Evolutionary conservation across 2,888 invertebrate genomes (phyloP), one percentile per base, ranked within the genome.

Genomic region (Julus scanicus): DNA sequence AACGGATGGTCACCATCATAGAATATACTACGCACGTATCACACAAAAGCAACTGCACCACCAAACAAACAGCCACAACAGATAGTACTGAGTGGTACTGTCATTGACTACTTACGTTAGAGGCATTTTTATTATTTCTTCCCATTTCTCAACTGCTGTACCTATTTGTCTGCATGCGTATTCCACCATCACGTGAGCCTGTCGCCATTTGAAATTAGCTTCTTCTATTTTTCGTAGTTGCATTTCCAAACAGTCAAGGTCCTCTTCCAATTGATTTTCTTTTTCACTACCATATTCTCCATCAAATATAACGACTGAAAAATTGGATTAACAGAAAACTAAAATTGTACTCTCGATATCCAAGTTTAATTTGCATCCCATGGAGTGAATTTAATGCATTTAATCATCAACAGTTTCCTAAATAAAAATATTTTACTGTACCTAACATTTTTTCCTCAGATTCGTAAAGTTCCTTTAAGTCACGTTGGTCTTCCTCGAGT

Each of bases 161-260:
- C 92, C 92, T 88, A 94, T 91, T 90, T 94, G 94, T 37, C 92
- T 92, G 53, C 92, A 92, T 0, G 93, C 93, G 90, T 93, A 93
- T 44, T 93, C 92, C 9, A 94, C 91, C 89, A 94, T 91, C 9
- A 92, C 91, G 48, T 92, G 91, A 3, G 92, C 92, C 89, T 92
- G 93, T 57, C 91, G 91, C 93, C 93, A 93, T 90, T 93, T 93
- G 91, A 93, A 93, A 90, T 93, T 92, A 29, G 94, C 94, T 89
- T 93, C 91, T 9, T 92, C 91, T 17, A 94, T 92, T 57, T 93
- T 90, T 90, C 93, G 92, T 89, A 93, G 92, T 91, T 92, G 92
- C 88, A 93, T 93, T 89, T 92, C 90, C 86, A 93, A 90, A 53
- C 92, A 91, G 90, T 94, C 93, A 85, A 93, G 91, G 90, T 93